Conservation (phyloP, 2,113 vertebrate genomes). For the Microcebus murinus region DNA sequence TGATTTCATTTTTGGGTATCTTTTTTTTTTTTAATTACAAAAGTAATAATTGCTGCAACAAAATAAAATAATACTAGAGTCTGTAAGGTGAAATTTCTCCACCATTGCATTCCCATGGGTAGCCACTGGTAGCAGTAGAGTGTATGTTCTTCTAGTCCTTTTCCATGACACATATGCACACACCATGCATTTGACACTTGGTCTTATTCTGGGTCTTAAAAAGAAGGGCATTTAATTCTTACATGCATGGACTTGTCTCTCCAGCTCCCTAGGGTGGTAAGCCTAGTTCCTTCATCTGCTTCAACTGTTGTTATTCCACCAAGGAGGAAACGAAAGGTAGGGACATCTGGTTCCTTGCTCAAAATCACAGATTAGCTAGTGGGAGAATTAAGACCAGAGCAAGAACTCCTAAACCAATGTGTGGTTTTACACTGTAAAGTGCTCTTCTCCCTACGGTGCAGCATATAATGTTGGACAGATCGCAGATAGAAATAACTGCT, state of each 20-base stretch:
- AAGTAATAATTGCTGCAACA: neutral
- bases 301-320: neutral
- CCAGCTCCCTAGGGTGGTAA: neutral
- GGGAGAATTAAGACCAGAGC: neutral
- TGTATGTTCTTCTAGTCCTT: neutral
- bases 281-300: neutral
- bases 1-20: neutral
- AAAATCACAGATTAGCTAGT: constrained; percentile 17
- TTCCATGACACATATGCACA: neutral
- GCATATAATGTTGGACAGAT: neutral
- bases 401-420: neutral
- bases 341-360: neutral
- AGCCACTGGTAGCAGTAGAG: neutral
- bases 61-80: neutral
- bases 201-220: neutral
- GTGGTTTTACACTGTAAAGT: neutral
- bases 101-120: neutral
- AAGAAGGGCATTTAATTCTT: constrained; percentile 28
- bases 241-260: neutral
- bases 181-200: neutral
- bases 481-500: constrained; percentile 18
- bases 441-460: neutral
- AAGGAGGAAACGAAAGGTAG: neutral
- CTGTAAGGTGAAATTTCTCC: neutral
- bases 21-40: neutral